A percentile compares a stretch with the other conserved stretches of the same genome.
These are phyloP conservation scores for Tamias sibiricus DNA, from an alignment of 2,113 vertebrate genomes.

Conservation along the genomic window DNA sequence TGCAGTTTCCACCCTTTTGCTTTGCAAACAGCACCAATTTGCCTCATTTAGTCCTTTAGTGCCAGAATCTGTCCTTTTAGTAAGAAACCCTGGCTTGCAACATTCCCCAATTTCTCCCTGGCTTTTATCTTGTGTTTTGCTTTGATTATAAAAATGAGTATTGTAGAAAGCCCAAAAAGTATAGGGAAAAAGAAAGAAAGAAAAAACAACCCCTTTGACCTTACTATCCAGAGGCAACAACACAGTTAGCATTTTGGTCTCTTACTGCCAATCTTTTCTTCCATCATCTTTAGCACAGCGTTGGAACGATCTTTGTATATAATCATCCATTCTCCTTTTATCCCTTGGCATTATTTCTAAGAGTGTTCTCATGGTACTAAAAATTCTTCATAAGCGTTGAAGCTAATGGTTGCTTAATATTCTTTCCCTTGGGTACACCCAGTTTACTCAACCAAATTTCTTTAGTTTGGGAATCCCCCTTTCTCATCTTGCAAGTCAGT, in stretches of 20 bases:
- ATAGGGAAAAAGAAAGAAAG: neutral
- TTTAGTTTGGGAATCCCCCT: neutral
- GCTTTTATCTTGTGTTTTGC: conserved; percentile 37
- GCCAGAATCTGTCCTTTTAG: conserved; percentile 30
- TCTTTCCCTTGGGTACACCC: neutral
- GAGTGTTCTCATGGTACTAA: neutral
- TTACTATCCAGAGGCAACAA: neutral
- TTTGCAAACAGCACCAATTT: neutral
- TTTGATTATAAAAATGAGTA: conserved; percentile 49
- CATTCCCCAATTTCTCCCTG: neutral
- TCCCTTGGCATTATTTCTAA: neutral
- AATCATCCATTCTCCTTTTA: neutral
- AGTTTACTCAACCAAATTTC: neutral
- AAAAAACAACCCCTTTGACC: neutral
- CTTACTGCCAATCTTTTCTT: neutral
- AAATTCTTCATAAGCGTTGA: neutral
- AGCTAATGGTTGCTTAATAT: neutral
- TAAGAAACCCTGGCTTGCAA: conserved; percentile 29
- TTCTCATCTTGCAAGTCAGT: neutral
- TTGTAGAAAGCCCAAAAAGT: conserved; percentile 19
- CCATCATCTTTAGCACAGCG: neutral
- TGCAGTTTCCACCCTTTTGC: neutral
- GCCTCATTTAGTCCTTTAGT: neutral
- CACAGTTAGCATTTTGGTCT: neutral
- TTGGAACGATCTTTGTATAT: neutral